These are phyloP conservation scores for Merops nubicus DNA, from an alignment of 2,113 vertebrate genomes.

Conservation along the genomic window DNA sequence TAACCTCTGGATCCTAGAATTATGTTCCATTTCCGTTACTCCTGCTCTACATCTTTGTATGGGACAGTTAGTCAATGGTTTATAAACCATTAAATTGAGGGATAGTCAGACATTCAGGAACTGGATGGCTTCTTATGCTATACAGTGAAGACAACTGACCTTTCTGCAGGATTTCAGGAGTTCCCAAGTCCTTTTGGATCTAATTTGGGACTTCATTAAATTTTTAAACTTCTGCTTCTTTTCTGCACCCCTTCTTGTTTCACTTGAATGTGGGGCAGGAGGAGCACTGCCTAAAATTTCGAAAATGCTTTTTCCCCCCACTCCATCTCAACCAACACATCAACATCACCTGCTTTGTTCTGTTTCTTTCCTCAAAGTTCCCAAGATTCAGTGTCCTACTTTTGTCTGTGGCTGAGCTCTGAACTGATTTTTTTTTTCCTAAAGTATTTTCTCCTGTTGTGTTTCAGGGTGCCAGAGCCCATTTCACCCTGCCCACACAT, in stretches of 20 bases:
- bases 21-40: conserved; percentile 45
- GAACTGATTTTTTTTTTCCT: not conserved
- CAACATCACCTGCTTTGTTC: not conserved
- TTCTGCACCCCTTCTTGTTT: not conserved
- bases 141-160: not conserved
- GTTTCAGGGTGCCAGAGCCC: not conserved
- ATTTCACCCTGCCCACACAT: not conserved
- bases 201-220: not conserved
- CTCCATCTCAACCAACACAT: rapidly evolving
- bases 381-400: not conserved
- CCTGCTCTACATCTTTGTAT: conserved; percentile 41
- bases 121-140: not conserved
- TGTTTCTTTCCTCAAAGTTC: not conserved
- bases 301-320: not conserved
- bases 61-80: conserved; percentile 52
- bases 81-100: conserved; percentile 36
- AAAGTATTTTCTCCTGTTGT: not conserved
- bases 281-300: not conserved
- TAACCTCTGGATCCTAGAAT: conserved; percentile 11
- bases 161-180: not conserved
- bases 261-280: not conserved
- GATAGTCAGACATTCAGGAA: not conserved
- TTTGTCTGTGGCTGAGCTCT: not conserved
- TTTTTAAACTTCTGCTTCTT: not conserved
- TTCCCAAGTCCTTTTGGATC: not conserved